phyloP scores from a whole-genome alignment of 2,888 invertebrate genomes.

The Operophtera brumata region DNA sequence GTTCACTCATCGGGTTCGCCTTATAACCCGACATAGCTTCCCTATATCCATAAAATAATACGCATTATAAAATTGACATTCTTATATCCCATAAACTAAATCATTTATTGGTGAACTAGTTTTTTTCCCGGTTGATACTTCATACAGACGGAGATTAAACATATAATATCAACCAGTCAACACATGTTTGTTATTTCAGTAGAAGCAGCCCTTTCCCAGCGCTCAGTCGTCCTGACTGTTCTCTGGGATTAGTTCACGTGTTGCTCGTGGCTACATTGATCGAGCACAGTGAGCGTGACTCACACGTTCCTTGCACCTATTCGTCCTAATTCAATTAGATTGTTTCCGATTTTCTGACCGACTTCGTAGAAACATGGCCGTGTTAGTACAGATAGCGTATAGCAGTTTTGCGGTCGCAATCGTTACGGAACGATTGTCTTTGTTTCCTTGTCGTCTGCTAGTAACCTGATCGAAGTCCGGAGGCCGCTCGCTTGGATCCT shows the following conservation, averaged over 20 bases:
- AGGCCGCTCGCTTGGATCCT: slow-evolving; percentile 21
- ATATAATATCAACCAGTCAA: too few relatives aligned
- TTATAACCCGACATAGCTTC: not conserved
- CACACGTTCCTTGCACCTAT: slow-evolving; percentile 21
- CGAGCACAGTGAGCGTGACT: slow-evolving; percentile 13
- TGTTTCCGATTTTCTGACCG: not conserved
- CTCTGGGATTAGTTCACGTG: slow-evolving; percentile 5
- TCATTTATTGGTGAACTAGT: not conserved
- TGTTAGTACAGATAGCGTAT: not conserved
- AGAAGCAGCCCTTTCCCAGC: not conserved
- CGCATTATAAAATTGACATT: not conserved
- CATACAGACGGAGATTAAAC: too few relatives aligned
- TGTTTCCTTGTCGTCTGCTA: slow-evolving; percentile 21
- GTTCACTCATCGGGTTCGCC: too few relatives aligned
- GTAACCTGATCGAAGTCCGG: slow-evolving; percentile 29
- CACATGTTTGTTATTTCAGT: slow-evolving; percentile 12
- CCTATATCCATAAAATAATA: not conserved
- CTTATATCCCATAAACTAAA: not conserved
- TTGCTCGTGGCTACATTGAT: slow-evolving; percentile 14
- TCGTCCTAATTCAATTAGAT: slow-evolving; percentile 30
- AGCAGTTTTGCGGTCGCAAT: slow-evolving; percentile 21
- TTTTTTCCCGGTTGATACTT: not conserved
- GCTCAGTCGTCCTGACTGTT: not conserved
- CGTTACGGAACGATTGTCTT: slow-evolving; percentile 29
- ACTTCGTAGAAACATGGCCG: slow-evolving; percentile 13